A percentile compares a stretch with the other conserved stretches of the same genome.
These are phyloP conservation scores for Regulus satrapa DNA, from an alignment of 2,113 vertebrate species.

Conservation along the genomic window DNA sequence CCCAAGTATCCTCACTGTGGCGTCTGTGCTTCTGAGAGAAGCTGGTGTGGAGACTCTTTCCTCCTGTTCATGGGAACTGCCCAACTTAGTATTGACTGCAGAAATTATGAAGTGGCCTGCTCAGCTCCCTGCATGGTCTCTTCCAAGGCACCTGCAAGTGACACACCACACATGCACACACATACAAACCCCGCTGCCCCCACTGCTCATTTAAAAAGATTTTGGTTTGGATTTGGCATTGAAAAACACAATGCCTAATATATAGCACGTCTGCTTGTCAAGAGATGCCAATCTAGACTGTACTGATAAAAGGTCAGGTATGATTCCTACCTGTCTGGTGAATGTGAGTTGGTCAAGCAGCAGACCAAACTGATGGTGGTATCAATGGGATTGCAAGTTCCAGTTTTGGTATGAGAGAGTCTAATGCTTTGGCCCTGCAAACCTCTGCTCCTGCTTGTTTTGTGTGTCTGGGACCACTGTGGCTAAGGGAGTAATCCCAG, in stretches of 20 bases:
- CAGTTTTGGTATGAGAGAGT: neutral
- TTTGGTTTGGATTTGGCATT: neutral
- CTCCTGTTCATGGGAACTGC: neutral
- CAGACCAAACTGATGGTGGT: neutral
- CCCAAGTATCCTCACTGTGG: neutral
- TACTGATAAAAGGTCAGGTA: neutral
- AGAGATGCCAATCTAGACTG: neutral
- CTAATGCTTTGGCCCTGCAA: neutral
- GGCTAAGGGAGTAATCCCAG: neutral
- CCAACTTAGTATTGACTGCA: neutral
- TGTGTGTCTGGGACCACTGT: neutral
- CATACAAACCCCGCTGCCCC: accelerated
- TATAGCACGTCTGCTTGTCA: neutral
- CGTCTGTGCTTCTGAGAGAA: neutral
- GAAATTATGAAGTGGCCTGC: neutral
- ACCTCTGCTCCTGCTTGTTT: neutral
- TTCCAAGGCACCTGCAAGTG: neutral
- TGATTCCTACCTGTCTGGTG: neutral
- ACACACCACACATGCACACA: neutral
- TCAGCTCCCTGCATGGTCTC: neutral
- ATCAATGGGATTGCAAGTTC: neutral
- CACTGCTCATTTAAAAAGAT: neutral
- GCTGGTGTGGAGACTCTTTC: accelerated
- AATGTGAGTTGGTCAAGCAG: neutral
- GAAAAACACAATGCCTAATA: neutral